Conservation (phyloP, 1,140 invertebrate species). For the Camponotus pennsylvanicus region DNA sequence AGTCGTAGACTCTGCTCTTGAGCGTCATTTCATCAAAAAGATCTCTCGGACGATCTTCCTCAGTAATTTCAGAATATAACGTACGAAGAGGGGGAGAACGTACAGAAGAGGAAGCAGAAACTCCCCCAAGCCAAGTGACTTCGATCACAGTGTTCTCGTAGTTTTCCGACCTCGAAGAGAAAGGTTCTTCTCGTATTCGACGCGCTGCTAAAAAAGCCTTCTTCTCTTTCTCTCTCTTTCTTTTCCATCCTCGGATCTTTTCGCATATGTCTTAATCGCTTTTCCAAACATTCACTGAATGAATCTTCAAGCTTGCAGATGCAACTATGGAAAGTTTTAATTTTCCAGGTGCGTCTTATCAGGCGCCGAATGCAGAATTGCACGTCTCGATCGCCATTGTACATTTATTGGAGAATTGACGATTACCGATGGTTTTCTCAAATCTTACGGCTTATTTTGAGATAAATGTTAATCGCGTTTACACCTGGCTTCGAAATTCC, state of each 20-base stretch:
- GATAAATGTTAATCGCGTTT: neutral
- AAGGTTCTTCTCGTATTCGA: slow-evolving; percentile 58
- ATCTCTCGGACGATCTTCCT: slow-evolving; percentile 52
- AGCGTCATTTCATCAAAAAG: slow-evolving; percentile 47
- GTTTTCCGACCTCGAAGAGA: slow-evolving; percentile 46
- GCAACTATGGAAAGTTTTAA: slow-evolving; percentile 59
- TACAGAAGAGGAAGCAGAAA: neutral
- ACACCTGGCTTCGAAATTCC: slow-evolving; percentile 24
- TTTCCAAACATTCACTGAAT: slow-evolving; percentile 38
- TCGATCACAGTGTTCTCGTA: slow-evolving; percentile 37
- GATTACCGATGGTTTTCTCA: neutral
- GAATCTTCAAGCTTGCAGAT: slow-evolving; percentile 55
- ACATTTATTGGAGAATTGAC: neutral
- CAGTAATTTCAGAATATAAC: slow-evolving; percentile 38
- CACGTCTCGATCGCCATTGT: neutral
- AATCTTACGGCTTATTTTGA: slow-evolving; percentile 18
- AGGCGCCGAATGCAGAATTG: neutral
- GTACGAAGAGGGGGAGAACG: slow-evolving; percentile 39
- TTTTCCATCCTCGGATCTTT: slow-evolving; percentile 19
- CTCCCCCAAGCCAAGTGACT: slow-evolving; percentile 24
- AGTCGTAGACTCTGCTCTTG: slow-evolving; percentile 27
- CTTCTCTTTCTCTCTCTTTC: neutral
- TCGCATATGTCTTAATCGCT: slow-evolving; percentile 4
- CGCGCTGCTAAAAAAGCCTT: slow-evolving; percentile 62
- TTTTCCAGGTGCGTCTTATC: neutral